Conservation (phyloP, 2,797 vertebrate genomes). For the Chaunax sp. region DNA sequence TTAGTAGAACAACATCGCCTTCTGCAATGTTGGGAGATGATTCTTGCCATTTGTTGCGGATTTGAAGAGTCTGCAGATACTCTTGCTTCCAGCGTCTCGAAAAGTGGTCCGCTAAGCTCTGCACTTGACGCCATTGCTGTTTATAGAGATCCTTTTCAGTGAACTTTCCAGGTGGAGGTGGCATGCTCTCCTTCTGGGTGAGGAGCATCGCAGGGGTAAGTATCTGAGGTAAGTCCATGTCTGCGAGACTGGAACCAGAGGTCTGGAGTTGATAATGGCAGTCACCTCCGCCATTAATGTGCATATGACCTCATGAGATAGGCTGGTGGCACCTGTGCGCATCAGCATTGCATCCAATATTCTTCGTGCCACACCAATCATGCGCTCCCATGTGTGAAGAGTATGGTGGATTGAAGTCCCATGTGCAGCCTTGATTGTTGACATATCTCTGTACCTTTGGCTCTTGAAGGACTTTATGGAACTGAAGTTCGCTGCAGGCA, state of each 20-base stretch:
- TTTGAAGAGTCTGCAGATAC: slow-evolving; percentile 5
- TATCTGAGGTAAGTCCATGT: slow-evolving; percentile 20
- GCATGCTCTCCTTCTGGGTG: no score
- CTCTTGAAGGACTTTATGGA: no score
- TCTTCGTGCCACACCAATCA: no score
- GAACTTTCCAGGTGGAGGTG: not conserved
- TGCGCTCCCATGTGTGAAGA: no score
- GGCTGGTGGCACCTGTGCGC: not conserved
- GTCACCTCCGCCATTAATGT: slow-evolving; percentile 18
- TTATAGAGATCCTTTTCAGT: not conserved
- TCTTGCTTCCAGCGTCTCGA: not conserved
- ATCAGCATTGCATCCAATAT: no score
- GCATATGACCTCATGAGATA: slow-evolving; percentile 3
- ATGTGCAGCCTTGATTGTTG: no score
- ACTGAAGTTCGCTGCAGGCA: no score
- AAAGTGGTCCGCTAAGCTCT: slow-evolving; percentile 1
- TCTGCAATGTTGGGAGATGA: not conserved
- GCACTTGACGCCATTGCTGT: not conserved
- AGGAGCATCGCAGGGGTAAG: no score
- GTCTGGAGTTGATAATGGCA: slow-evolving; percentile 15
- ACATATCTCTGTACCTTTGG: no score
- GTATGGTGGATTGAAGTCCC: no score
- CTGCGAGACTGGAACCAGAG: slow-evolving; percentile 7
- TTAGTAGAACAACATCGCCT: no score
- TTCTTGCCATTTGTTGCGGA: not conserved